Base-by-base conservation (phyloP, 2,888 invertebrate species). In the Parnassius apollo region DNA sequence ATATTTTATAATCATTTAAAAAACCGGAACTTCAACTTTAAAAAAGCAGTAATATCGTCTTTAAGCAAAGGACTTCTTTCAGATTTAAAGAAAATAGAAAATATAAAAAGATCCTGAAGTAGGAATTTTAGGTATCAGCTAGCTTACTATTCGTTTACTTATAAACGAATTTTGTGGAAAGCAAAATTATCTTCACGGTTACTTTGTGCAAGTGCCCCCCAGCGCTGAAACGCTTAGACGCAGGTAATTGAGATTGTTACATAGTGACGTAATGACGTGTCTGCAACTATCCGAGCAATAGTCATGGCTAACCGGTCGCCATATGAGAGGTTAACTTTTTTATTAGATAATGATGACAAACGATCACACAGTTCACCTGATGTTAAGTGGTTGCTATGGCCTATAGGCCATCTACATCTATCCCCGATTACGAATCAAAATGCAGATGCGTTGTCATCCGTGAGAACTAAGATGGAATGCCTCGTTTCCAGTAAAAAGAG, bases 161-260 rank as follows among this genome's bases (percentile, higher is more conserved):
- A 35, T 45, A 44, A 55, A 60, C 25, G 54, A 18, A 53, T 55
- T 51, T 63, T 50, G 55, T 42, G 48, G 51, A 63, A 59, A 56
- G 56, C 56, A 57, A 65, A 65, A 75, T 75, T 74, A 75, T 75
- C 72, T 75, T 70, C 74, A 73, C 75, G 76, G 77, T 74, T 73
- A 71, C 75, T 74, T 74, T 73, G 75, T 73, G 64, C 69, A 68
- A 74, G 72, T 69, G 69, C 69, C 73, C 74, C 71, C 72, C 72
- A 72, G 75, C 67, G 64, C 65, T 65, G 61, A 64, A 69, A 60
- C 59, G 62, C 60, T 65, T 65, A 57, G 50, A 61, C 63, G 51
- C 48, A n/a, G 74, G 72, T 80, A 75, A 81, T 82, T 79, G 80
- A 77, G 77, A 81, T 82, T 77, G 82, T 79, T 81, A 82, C 73